Percentiles rank a stretch among this genome's conserved stretches.
Evolutionary conservation across 2,888 invertebrate species (phyloP).

Genomic region (Sipunculus nudus): DNA sequence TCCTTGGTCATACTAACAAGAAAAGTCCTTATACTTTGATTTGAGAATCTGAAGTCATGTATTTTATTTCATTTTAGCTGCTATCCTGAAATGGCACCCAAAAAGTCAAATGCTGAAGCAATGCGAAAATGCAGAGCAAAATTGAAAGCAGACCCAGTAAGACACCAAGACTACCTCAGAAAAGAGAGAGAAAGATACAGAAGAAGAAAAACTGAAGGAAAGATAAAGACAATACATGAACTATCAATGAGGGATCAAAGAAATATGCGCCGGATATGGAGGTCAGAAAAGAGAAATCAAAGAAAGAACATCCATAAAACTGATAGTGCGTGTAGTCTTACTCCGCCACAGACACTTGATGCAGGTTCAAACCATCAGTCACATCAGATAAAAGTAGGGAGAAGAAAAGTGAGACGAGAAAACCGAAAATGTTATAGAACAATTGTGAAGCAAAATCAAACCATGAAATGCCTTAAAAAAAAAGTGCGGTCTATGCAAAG

Average conservation of each 20-base stretch:
- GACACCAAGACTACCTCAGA: not conserved
- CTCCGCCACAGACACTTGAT: not conserved
- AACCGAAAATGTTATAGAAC: slow-evolving; percentile 15
- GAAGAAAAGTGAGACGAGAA: slow-evolving; percentile 10
- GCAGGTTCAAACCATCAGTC: no score
- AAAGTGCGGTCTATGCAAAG: slow-evolving; percentile 3
- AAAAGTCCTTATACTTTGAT: no score
- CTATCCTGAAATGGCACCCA: not conserved
- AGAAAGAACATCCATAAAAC: not conserved
- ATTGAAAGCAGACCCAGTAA: no score
- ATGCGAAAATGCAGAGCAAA: not conserved
- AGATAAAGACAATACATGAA: not conserved
- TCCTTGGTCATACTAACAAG: no score
- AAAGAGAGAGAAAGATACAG: slow-evolving; percentile 6
- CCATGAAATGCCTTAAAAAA: slow-evolving; percentile 7
- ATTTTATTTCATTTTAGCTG: not conserved
- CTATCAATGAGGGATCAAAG: not conserved
- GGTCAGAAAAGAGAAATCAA: not conserved
- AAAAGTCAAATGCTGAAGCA: not conserved
- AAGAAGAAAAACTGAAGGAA: not conserved
- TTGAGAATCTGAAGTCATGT: no score
- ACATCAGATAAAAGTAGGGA: slow-evolving; percentile 12
- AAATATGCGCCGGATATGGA: not conserved
- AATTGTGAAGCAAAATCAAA: slow-evolving; percentile 15
- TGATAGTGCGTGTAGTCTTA: not conserved